Percentiles rank a stretch among this genome's conserved stretches.
phyloP scores from a whole-genome alignment of 37 sponge, comb jelly and placozoan species.

The Hormiphora californensis region DNA sequence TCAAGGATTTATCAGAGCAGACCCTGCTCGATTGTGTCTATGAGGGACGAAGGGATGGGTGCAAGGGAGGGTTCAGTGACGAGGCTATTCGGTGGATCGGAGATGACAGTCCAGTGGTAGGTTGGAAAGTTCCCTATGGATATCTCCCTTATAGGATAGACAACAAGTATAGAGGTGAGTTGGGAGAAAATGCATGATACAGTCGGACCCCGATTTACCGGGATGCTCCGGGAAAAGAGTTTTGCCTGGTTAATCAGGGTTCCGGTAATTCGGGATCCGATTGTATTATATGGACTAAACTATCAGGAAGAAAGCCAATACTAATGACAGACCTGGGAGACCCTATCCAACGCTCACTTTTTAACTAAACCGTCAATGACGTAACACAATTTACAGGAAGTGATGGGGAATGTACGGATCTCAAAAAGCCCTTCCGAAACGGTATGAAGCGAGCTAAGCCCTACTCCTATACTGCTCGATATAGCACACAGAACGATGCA shows the following conservation, averaged over 20 bases:
- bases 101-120: neutral
- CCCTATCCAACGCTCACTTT: too few relatives aligned
- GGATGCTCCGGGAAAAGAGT: too few relatives aligned
- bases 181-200: too few relatives aligned
- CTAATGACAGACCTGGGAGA: too few relatives aligned
- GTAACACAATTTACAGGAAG: too few relatives aligned
- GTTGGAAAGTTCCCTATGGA: neutral
- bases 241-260: too few relatives aligned
- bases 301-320: too few relatives aligned
- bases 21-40: neutral
- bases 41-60: neutral
- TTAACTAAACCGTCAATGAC: too few relatives aligned
- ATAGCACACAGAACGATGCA: neutral
- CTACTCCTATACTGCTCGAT: neutral
- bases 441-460: neutral
- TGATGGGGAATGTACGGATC: conserved; percentile 3
- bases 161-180: conserved; percentile 18
- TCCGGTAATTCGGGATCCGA: too few relatives aligned
- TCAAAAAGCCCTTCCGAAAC: neutral
- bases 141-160: neutral
- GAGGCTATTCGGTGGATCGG: neutral
- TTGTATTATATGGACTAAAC: too few relatives aligned
- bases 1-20: conserved; percentile 8
- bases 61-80: neutral
- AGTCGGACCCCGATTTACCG: too few relatives aligned